phyloP scores from a whole-genome alignment of 1,140 invertebrate species.

The Psix sp. region DNA sequence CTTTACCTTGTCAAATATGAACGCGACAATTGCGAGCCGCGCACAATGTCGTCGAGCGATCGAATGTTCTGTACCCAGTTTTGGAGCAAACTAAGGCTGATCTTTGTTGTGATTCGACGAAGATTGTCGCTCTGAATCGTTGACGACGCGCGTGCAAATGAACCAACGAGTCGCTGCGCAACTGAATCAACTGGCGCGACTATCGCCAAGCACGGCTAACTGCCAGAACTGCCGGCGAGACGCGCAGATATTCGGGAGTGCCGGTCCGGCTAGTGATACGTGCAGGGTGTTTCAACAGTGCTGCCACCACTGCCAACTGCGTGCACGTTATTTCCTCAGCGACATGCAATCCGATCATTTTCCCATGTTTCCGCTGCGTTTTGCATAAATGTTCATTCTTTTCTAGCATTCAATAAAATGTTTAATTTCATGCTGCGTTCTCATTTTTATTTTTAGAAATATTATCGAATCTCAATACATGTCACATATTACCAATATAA shows the following conservation, averaged over 20 bases:
- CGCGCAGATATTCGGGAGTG: slow-evolving; percentile 39
- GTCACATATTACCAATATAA: no score
- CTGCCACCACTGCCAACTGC: slow-evolving; percentile 32
- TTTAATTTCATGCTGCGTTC: no score
- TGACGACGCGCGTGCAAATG: slow-evolving; percentile 17
- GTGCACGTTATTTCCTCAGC: no score
- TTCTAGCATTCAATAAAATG: no score
- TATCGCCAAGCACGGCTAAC: slow-evolving; percentile 32
- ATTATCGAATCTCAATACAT: no score
- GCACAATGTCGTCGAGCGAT: slow-evolving; percentile 1
- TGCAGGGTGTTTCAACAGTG: slow-evolving; percentile 27
- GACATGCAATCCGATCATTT: no score
- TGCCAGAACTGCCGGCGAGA: slow-evolving; percentile 32
- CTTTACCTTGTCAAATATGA: slow-evolving; percentile 6
- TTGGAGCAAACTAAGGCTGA: neutral
- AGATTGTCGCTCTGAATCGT: neutral
- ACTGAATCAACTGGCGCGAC: slow-evolving; percentile 26
- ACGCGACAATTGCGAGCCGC: neutral
- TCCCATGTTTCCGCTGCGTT: no score
- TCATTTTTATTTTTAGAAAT: no score
- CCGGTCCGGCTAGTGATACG: slow-evolving; percentile 34
- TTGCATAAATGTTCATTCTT: no score
- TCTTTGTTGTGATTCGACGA: neutral
- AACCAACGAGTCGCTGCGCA: slow-evolving; percentile 4
- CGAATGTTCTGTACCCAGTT: slow-evolving; percentile 12